These are phyloP conservation scores for Anorthoa munda DNA, from an alignment of 2,888 invertebrate genomes.

Conservation along the genomic window DNA sequence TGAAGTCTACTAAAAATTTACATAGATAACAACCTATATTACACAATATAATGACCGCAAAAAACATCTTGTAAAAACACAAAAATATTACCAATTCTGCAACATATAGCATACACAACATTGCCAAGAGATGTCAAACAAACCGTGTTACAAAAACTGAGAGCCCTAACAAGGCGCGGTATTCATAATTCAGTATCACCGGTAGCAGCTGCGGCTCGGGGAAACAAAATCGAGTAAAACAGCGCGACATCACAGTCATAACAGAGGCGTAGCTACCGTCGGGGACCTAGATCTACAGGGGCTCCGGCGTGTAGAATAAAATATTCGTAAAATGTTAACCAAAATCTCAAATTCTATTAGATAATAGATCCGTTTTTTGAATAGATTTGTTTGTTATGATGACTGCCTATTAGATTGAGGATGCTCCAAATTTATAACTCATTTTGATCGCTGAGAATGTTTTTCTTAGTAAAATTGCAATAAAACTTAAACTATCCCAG, in stretches of 20 bases:
- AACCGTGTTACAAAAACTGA: conserved; percentile 36
- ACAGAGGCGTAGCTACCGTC: no score
- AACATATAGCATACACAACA: neutral
- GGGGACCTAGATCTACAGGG: no score
- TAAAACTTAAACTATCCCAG: no score
- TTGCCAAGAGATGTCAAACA: conserved; percentile 5
- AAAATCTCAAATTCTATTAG: no score
- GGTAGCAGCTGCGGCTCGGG: conserved; percentile 41
- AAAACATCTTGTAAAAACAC: conserved; percentile 11
- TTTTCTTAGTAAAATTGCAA: no score
- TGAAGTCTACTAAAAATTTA: neutral
- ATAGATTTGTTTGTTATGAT: no score
- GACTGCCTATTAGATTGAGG: no score
- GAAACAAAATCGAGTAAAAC: conserved; percentile 55
- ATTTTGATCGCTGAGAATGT: no score
- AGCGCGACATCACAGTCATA: neutral
- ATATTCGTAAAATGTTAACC: no score
- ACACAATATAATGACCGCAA: neutral
- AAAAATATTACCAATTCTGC: neutral
- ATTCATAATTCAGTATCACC: conserved; percentile 54
- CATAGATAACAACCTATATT: neutral
- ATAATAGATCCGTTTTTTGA: no score
- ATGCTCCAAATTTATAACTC: no score
- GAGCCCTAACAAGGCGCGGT: conserved; percentile 36
- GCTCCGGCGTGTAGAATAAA: no score